phyloP scores from a whole-genome alignment of 2,888 invertebrate genomes.

The Heteropelma amictum region DNA sequence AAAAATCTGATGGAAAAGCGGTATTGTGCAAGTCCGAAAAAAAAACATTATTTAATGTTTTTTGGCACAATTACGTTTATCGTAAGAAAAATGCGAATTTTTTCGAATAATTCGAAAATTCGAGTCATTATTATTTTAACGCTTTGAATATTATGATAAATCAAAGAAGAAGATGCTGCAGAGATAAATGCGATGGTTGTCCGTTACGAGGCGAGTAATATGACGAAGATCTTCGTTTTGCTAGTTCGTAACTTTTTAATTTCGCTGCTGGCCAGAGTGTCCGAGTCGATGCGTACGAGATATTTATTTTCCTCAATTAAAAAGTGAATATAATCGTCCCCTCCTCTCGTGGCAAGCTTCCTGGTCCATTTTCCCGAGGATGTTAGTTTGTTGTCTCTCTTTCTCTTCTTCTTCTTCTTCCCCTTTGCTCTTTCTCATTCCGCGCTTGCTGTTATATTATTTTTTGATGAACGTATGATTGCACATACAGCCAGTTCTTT shows the following conservation, averaged over 20 bases:
- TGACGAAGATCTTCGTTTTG: conserved; percentile 11
- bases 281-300: conserved; percentile 8
- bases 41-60: too few relatives aligned
- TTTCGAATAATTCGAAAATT: too few relatives aligned
- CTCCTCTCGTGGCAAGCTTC: conserved; percentile 12
- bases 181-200: neutral
- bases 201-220: neutral
- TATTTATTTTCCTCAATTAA: conserved; percentile 74
- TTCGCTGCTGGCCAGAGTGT: conserved; percentile 14
- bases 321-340: conserved; percentile 67
- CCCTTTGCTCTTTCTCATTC: conserved; percentile 14
- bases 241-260: conserved; percentile 11
- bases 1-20: too few relatives aligned
- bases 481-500: conserved; percentile 66
- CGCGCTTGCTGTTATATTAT: neutral
- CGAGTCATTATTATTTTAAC: too few relatives aligned
- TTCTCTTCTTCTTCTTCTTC: conserved; percentile 25
- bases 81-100: too few relatives aligned
- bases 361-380: conserved; percentile 30
- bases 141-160: neutral
- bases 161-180: too few relatives aligned
- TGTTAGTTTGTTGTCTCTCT: neutral
- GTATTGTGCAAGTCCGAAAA: too few relatives aligned
- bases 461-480: conserved; percentile 64
- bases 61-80: too few relatives aligned